These are phyloP conservation scores for Phaethornis superciliosus DNA, from an alignment of 2,113 vertebrate genomes.

Conservation along the genomic window DNA sequence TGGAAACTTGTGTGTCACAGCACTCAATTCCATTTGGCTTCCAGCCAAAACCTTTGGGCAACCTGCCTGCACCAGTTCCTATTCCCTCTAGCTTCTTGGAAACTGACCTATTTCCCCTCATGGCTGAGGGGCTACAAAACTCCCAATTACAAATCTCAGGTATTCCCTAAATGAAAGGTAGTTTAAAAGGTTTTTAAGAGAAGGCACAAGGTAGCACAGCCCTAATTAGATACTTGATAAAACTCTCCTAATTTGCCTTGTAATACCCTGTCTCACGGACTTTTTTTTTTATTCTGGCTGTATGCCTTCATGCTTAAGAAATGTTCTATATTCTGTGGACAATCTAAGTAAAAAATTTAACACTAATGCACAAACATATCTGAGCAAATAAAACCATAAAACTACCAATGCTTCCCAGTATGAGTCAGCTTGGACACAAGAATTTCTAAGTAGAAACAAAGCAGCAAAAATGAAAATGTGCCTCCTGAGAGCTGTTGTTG, in stretches of 20 bases:
- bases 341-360: background rate
- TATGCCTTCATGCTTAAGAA: background rate
- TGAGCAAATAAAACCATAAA: background rate
- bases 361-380: background rate
- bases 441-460: conserved; percentile 14
- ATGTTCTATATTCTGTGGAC: background rate
- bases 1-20: background rate
- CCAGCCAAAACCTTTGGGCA: background rate
- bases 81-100: background rate
- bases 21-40: background rate
- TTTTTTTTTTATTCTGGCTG: background rate
- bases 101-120: conserved; percentile 9
- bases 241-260: background rate
- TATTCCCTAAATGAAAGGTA: background rate
- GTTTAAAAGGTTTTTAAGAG: background rate
- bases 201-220: background rate
- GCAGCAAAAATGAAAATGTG: background rate
- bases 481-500: background rate
- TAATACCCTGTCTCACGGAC: background rate
- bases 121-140: background rate
- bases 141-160: background rate
- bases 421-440: background rate
- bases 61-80: background rate
- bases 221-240: background rate
- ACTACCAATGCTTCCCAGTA: background rate